Conservation (phyloP, 2,113 vertebrate genomes). For the Cyanistes caeruleus region DNA sequence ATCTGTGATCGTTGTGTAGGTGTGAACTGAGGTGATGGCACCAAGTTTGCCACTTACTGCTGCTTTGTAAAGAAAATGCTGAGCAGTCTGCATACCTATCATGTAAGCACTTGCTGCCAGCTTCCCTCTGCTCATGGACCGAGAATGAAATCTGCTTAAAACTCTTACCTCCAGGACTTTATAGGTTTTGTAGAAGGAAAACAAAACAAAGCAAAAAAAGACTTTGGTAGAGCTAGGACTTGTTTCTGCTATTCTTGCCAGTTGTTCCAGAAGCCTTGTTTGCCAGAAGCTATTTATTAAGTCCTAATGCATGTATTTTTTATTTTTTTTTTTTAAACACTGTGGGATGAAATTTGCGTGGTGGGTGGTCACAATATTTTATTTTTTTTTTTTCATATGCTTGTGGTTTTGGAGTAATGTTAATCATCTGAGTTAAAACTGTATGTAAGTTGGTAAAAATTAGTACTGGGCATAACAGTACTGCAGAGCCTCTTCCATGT, state of each 20-base stretch:
- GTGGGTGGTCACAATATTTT: neutral
- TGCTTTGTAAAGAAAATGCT: neutral
- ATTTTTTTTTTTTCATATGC: neutral
- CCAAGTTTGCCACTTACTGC: conserved; percentile 44
- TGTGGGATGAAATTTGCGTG: neutral
- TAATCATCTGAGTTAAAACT: neutral
- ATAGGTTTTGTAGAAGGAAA: conserved; percentile 31
- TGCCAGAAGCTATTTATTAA: conserved; percentile 36
- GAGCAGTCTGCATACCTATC: conserved; percentile 68
- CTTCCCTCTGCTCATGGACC: conserved; percentile 45
- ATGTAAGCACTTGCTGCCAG: conserved; percentile 71
- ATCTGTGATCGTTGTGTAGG: neutral
- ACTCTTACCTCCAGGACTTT: conserved; percentile 70
- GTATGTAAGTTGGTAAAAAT: neutral
- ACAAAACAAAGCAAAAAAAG: neutral
- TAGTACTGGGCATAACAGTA: neutral
- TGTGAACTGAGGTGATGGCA: conserved; percentile 45
- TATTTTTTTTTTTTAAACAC: neutral
- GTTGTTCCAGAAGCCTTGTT: conserved; percentile 29
- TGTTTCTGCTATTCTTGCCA: conserved; percentile 67
- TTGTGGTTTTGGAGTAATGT: neutral
- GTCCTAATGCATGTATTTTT: neutral
- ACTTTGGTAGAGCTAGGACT: conserved; percentile 46
- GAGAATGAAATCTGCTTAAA: conserved; percentile 69
- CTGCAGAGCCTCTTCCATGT: neutral